Base-by-base conservation (phyloP, 2,113 vertebrate species). In the Peromyscus leucopus region DNA sequence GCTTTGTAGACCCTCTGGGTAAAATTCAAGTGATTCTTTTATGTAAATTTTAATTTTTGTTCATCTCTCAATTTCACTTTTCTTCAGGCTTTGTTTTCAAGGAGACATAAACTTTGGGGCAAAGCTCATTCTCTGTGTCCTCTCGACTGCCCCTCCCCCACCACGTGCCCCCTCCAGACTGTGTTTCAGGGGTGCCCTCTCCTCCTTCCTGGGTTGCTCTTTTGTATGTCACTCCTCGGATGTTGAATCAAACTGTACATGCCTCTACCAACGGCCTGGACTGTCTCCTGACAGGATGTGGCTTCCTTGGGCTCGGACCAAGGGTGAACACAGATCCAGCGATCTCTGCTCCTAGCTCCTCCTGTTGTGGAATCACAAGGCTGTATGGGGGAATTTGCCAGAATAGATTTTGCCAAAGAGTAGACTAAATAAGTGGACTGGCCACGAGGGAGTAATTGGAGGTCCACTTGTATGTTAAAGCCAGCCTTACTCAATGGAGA, bases 391-490 rank as follows among this genome's bases (percentile, higher is more conserved):
- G 57, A 83, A 51, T 51, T 11, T 8, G 51, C 51, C 51, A 51
- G 51, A 89, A 33, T 46, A 22, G 78, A 46, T 51, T 57, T 89
- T 74, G 65, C 75, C 85, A 67, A 87, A 86, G 17, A 57, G 59
- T 19, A 88, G 61, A 82, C 83, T 93, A 55, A 69, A 59, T 75
- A n/a, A 79, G 63, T 39, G 78, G 48, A 84, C 39, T 93, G 86
- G 76, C 46, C 84, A 33, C 2, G 15, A 36, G 51, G 63, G 48
- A 84, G 76, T 31, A 46, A 74, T n/a, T n/a, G 55, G 71, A 79
- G 71, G 87, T 88, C 80, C 33, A 88, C 42, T 46, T 93, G 28
- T 21, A 3, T 31, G 87, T 51, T 24, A 59, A 67, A 63, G 17
- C 65, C 92, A 94, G 61, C 10, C 59, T 90, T 90, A 36, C 57